Conservation (phyloP, 2,797 vertebrate species). For the Alca torda region DNA sequence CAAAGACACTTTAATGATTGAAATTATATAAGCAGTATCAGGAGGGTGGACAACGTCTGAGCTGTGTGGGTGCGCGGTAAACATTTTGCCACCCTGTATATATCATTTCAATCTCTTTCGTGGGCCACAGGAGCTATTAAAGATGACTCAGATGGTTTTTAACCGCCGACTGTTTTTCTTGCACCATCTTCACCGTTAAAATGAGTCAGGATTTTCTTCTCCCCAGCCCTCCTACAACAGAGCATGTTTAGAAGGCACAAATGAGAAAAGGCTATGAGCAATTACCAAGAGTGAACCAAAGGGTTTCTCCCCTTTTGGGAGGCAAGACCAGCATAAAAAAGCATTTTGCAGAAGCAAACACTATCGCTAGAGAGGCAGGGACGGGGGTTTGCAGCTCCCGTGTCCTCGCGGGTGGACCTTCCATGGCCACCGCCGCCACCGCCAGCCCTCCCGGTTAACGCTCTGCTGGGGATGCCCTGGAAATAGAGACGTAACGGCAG, state of each 20-base stretch:
- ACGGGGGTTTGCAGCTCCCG: fast-evolving
- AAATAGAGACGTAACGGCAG: background rate
- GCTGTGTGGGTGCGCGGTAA: fast-evolving
- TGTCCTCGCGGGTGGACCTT: background rate
- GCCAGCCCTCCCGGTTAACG: fast-evolving
- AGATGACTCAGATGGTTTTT: background rate
- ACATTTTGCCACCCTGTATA: background rate
- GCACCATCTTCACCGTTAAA: too few relatives aligned
- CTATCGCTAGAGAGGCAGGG: background rate
- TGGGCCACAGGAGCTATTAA: background rate
- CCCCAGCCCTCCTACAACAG: background rate
- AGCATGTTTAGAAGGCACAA: background rate
- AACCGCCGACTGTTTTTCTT: background rate
- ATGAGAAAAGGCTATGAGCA: background rate
- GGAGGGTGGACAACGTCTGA: background rate
- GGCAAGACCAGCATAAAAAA: background rate
- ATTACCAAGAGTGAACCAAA: background rate
- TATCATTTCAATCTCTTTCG: fast-evolving
- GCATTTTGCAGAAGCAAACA: background rate
- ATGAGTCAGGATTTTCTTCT: background rate
- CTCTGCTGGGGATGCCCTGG: background rate
- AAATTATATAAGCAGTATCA: background rate
- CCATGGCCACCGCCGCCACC: background rate
- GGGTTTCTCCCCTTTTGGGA: background rate
- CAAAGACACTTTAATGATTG: background rate